Conservation (phyloP, 2,113 vertebrate species). For the Perccottus glenii region DNA sequence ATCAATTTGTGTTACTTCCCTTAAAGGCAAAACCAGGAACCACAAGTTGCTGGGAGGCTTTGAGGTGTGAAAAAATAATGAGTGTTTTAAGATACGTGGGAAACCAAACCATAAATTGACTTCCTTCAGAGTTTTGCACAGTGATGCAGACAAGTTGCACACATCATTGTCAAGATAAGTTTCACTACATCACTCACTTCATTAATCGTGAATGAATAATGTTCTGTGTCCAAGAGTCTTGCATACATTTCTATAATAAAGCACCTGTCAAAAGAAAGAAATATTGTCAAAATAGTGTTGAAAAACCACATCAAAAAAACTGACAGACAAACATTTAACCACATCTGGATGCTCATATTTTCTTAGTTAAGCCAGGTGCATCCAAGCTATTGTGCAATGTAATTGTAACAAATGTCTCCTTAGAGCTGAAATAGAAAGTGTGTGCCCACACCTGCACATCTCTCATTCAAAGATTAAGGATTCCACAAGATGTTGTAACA, state of each 20-base stretch:
- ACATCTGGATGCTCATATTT: slow-evolving; percentile 37
- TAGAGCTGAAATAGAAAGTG: slow-evolving; percentile 36
- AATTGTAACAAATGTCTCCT: slow-evolving; percentile 56
- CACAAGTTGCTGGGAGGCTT: slow-evolving; percentile 37
- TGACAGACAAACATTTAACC: slow-evolving; percentile 22
- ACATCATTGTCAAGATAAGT: background rate
- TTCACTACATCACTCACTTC: background rate
- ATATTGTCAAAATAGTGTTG: slow-evolving; percentile 11
- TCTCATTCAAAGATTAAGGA: slow-evolving; percentile 63
- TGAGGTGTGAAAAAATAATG: slow-evolving; percentile 73
- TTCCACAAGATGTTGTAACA: slow-evolving; percentile 67
- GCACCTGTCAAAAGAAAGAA: slow-evolving; percentile 1
- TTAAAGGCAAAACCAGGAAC: slow-evolving; percentile 56
- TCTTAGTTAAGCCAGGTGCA: slow-evolving; percentile 30
- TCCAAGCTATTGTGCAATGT: slow-evolving; percentile 46
- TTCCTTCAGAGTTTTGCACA: slow-evolving; percentile 42
- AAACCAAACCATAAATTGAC: slow-evolving; percentile 53
- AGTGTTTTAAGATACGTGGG: slow-evolving; percentile 57
- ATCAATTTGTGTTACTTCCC: slow-evolving; percentile 67
- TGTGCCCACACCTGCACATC: slow-evolving; percentile 50
- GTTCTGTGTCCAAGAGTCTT: background rate
- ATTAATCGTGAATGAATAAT: background rate
- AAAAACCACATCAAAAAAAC: slow-evolving; percentile 19
- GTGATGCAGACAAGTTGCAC: slow-evolving; percentile 8
- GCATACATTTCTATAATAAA: background rate